Conservation (phyloP, 2,113 vertebrate species). For the Microtus richardsoni region DNA sequence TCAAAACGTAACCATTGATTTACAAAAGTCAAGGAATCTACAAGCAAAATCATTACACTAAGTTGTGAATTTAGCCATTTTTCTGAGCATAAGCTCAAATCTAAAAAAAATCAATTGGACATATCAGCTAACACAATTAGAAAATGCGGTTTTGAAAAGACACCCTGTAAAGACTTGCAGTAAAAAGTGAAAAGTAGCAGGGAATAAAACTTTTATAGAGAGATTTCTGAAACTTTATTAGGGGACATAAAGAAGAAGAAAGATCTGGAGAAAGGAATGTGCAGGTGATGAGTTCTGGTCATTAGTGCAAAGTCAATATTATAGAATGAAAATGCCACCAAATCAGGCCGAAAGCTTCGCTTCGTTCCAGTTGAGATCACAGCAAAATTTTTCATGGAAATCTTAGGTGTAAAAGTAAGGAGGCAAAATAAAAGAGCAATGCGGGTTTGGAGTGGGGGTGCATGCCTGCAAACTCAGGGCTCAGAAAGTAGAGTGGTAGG, state of each 20-base stretch:
- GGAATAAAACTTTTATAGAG: conserved; percentile 57
- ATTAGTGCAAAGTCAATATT: conserved; percentile 32
- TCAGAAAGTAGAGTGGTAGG: too few species aligned
- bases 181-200: conserved; percentile 38
- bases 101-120: background rate
- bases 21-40: background rate
- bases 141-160: conserved; percentile 40
- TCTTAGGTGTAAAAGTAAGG: conserved; percentile 2
- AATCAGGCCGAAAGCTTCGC: background rate
- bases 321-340: conserved; percentile 19
- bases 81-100: background rate
- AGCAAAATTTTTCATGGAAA: conserved; percentile 1
- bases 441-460: too few species aligned
- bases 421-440: background rate
- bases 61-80: background rate
- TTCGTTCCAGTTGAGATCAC: background rate
- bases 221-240: conserved; percentile 55
- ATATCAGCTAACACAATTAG: background rate
- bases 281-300: background rate
- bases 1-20: background rate
- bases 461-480: background rate
- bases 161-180: background rate
- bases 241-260: conserved; percentile 50
- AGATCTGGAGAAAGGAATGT: background rate
- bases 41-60: background rate